Evolutionary conservation across 2,888 invertebrate species (phyloP), one percentile per base, ranked within the genome.

Genomic region (Heliconius hortense): DNA sequence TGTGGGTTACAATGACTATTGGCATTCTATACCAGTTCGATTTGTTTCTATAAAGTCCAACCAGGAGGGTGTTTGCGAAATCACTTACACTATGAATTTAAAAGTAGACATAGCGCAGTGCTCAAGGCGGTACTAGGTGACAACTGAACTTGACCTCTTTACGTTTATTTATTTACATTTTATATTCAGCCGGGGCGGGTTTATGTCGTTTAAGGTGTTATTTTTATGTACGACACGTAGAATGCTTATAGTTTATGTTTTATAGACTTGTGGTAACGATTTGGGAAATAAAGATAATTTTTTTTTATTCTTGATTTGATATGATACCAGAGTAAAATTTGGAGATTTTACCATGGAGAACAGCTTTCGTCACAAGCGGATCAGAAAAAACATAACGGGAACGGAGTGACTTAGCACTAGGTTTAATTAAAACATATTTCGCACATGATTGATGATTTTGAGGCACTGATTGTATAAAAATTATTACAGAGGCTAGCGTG

Each of bases 61-160:
- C 78, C 73, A 76, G 43, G 75, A 72, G 77, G 70, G 74, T 79
- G 77, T 71, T 85, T 84, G 80, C 85, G 78, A 83, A 83, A 86
- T 76, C 73, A 62, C 74, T 77, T 82, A 81, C 77, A 80, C 80
- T 81, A 81, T 80, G 85, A 85, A 84, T 84, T 84, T 82, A 79
- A 81, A 80, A 75, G 72, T 76, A 81, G 80, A 74, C 79, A 72
- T 73, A 76, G 74, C 48, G n/a, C 21, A 56, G 78, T 81, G 80
- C 81, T 82, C 82, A 81, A 72, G 71, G 71, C 78, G 77, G 78
- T 76, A 73, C 75, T 75, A 77, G 78, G 78, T 79, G 74, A 71
- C 77, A 69, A 76, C 70, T 82, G 81, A 85, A 84, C 86, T 86
- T 86, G 86, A 79, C 86, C 84, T 70, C 79, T 80, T 80, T 82